Conservation (phyloP, 1,140 invertebrate species). For the Littorina saxatilis region DNA sequence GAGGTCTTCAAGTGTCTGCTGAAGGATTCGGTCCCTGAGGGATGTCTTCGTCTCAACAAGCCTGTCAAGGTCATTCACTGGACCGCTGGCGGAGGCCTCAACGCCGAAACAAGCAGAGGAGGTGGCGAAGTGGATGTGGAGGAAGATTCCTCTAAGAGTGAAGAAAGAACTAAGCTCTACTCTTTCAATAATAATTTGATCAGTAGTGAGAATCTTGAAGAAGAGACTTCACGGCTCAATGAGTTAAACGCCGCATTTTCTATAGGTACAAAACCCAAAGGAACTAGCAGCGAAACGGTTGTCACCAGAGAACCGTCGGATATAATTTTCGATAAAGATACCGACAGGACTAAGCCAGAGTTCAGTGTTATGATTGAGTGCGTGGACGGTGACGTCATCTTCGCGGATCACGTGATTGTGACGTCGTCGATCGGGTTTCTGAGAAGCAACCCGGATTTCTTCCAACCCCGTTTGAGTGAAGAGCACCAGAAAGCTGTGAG, state of each 20-base stretch:
- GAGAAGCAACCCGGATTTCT: constrained; percentile 1
- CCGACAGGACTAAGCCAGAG: background rate
- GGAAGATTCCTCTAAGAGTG: too few species aligned
- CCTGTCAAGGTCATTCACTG: constrained; percentile 16
- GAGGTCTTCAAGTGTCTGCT: constrained; percentile 4
- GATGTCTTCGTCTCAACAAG: constrained; percentile 15
- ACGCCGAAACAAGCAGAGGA: too few species aligned
- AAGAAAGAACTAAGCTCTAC: too few species aligned
- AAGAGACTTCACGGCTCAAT: too few species aligned
- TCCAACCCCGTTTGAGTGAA: background rate
- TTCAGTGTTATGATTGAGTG: constrained; percentile 6
- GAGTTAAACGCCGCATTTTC: too few species aligned
- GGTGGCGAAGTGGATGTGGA: too few species aligned
- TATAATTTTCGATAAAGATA: too few species aligned
- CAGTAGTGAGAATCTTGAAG: too few species aligned
- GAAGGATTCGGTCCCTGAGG: background rate
- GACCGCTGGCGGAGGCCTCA: background rate
- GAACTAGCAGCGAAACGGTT: too few species aligned
- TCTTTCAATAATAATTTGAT: too few species aligned
- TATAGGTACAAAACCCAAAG: too few species aligned
- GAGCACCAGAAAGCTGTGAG: background rate
- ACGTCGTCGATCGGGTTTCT: constrained; percentile 30
- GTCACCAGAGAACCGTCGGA: too few species aligned
- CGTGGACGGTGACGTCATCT: constrained; percentile 24
- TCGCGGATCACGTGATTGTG: constrained; percentile 37